Evolutionary conservation across 2,797 vertebrate species (phyloP).

Genomic region (Danio tinwini): DNA sequence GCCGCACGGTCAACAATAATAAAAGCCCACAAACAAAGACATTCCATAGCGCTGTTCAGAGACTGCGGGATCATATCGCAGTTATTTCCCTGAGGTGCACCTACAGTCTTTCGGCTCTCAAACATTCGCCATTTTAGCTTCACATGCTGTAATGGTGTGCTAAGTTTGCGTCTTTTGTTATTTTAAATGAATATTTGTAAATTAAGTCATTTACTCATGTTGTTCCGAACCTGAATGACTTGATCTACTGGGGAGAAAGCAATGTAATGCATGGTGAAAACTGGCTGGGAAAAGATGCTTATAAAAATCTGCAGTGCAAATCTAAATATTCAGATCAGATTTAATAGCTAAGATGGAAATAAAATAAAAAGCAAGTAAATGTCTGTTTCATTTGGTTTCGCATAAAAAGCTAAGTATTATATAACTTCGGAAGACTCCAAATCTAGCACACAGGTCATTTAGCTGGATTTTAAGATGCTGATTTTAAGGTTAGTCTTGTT

Average conservation of each 20-base stretch:
- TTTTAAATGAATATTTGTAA: neutral
- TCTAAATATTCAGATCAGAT: neutral
- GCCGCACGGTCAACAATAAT: slow-evolving; percentile 34
- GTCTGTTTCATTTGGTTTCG: neutral
- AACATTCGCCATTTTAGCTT: neutral
- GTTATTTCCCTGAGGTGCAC: neutral
- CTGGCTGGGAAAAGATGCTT: no score
- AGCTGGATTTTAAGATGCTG: neutral
- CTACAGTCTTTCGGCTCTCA: neutral
- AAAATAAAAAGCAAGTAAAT: neutral
- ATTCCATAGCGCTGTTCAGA: slow-evolving; percentile 17
- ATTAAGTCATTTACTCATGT: neutral
- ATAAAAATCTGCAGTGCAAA: neutral
- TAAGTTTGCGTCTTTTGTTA: neutral
- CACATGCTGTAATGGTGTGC: neutral
- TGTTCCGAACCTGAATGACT: neutral
- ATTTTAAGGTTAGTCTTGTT: no score
- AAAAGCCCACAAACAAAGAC: slow-evolving; percentile 36
- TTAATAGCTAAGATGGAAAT: neutral
- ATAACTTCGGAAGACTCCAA: neutral
- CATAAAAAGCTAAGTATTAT: neutral
- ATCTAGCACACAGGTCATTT: neutral
- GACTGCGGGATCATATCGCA: neutral
- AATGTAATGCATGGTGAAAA: no score
- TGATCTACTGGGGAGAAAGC: neutral